Percentiles rank a stretch among this genome's conserved stretches.
phyloP scores from a whole-genome alignment of 2,113 vertebrate species.

The Candoia aspera region DNA sequence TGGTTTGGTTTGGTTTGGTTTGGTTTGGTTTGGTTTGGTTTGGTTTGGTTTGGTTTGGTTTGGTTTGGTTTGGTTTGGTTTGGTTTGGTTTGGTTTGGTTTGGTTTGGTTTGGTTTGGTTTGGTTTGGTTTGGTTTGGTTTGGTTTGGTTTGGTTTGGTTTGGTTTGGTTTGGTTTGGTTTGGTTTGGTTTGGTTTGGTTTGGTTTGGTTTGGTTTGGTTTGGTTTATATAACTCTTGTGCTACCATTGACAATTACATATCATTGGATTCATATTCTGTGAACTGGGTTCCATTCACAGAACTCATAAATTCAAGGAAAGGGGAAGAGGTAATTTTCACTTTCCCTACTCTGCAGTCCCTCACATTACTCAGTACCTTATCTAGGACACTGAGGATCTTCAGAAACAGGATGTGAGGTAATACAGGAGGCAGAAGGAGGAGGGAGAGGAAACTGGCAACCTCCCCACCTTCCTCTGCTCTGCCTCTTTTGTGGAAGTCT shows the following conservation, averaged over 20 bases:
- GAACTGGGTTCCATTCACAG: not conserved
- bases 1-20: not conserved
- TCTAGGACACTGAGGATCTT: too few species aligned
- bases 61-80: too few species aligned
- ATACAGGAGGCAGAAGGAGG: not conserved
- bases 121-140: too few species aligned
- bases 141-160: not conserved
- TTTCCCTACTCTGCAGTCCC: not conserved
- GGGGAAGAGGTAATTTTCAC: not conserved
- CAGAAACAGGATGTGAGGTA: not conserved
- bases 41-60: not conserved
- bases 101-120: not conserved
- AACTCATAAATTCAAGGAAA: not conserved
- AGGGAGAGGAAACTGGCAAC: not conserved
- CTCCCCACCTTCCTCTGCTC: too few species aligned
- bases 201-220: not conserved
- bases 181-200: too few species aligned
- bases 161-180: not conserved
- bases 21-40: not conserved
- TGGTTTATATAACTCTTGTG: not conserved
- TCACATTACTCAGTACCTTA: not conserved
- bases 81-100: not conserved
- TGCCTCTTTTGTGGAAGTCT: not conserved
- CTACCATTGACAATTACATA: not conserved
- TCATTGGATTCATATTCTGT: not conserved